Conservation (phyloP, 2,113 vertebrate species). For the Butastur rufipennis region DNA sequence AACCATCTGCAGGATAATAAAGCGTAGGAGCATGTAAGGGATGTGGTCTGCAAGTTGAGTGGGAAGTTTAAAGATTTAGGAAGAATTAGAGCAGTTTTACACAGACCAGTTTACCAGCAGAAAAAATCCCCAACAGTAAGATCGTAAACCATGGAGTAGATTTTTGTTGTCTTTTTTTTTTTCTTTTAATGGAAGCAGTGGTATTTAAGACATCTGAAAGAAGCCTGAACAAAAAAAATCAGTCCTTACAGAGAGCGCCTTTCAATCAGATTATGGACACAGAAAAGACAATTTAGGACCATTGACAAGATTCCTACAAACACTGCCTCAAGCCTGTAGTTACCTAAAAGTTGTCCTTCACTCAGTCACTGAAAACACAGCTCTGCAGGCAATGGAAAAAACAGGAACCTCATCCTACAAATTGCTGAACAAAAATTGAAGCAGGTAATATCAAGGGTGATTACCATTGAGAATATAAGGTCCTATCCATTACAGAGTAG, state of each 20-base stretch:
- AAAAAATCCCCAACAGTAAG: background rate
- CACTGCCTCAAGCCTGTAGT: background rate
- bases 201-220: background rate
- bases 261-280: background rate
- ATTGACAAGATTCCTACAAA: background rate
- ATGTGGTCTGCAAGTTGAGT: background rate
- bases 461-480: background rate
- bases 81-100: background rate
- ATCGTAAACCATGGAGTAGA: background rate
- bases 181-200: background rate
- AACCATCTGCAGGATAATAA: background rate
- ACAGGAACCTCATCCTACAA: background rate
- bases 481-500: background rate
- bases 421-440: background rate
- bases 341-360: background rate
- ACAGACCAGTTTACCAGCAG: background rate
- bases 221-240: background rate
- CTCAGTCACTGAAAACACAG: background rate
- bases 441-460: background rate
- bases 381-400: background rate
- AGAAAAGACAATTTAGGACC: background rate
- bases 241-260: slow-evolving; percentile 27
- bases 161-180: background rate
- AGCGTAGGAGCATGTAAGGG: background rate
- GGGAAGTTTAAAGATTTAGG: background rate